Evolutionary conservation across 2,888 invertebrate genomes (phyloP).

Genomic region (Tachina grossa): DNA sequence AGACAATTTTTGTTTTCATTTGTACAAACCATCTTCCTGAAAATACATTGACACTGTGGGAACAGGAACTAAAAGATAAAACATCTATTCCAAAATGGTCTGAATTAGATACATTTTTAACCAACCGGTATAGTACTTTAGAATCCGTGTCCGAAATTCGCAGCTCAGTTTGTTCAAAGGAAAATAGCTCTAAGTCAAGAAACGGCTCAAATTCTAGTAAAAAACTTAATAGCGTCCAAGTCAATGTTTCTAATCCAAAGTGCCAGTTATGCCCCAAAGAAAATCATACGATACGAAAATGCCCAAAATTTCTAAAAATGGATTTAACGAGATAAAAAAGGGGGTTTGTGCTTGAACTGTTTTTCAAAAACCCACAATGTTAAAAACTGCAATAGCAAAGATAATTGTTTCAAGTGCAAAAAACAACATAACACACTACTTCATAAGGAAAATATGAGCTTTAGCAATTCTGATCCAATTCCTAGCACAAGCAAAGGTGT

Average conservation of each 20-base stretch:
- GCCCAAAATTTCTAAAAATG: no score
- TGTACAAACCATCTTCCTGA: neutral
- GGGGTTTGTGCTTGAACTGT: no score
- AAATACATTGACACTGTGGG: conserved; percentile 9
- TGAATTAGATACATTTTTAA: neutral
- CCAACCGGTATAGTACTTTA: neutral
- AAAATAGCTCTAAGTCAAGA: no score
- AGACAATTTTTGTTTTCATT: conserved; percentile 1
- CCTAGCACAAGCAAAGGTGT: neutral
- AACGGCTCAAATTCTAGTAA: no score
- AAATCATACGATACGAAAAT: no score
- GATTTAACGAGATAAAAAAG: no score
- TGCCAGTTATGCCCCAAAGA: no score
- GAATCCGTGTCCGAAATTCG: no score
- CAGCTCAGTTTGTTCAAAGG: no score
- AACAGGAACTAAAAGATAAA: conserved; percentile 17
- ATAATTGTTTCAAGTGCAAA: neutral
- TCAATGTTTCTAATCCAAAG: no score
- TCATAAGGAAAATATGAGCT: neutral
- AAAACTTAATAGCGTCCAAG: no score
- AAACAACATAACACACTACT: neutral
- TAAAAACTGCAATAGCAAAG: neutral
- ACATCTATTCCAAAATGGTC: conserved; percentile 3
- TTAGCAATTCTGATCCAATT: neutral
- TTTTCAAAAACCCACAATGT: no score